Conservation (phyloP, 2,888 invertebrate genomes). For the Drosophila lutescens region DNA sequence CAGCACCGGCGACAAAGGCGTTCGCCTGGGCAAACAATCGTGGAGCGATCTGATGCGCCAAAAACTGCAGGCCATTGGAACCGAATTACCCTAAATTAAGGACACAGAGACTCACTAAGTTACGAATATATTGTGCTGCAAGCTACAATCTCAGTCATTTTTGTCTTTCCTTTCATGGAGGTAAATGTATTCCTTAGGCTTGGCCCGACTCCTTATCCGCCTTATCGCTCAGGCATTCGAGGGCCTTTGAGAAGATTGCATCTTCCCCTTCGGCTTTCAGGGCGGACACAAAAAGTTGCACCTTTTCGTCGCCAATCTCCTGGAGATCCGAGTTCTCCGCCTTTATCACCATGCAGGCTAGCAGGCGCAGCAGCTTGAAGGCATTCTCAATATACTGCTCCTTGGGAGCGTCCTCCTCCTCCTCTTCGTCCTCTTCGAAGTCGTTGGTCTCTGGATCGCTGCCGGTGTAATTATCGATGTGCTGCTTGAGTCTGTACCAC, state of each 20-base stretch:
- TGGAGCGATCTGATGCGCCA: slow-evolving; percentile 81
- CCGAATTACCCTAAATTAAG: not conserved
- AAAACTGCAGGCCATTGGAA: slow-evolving; percentile 13
- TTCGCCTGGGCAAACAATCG: slow-evolving; percentile 82
- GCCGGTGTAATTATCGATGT: slow-evolving; percentile 49
- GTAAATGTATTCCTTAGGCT: slow-evolving; percentile 41
- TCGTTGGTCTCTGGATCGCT: slow-evolving; percentile 52
- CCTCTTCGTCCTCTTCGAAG: slow-evolving; percentile 68
- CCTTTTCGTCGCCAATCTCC: slow-evolving; percentile 44
- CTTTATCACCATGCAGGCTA: slow-evolving; percentile 51
- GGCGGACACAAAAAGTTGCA: slow-evolving; percentile 48
- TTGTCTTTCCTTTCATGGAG: slow-evolving; percentile 48
- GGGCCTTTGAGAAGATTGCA: slow-evolving; percentile 55
- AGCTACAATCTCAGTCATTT: slow-evolving; percentile 70
- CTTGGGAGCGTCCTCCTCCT: slow-evolving; percentile 63
- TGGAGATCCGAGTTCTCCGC: slow-evolving; percentile 44
- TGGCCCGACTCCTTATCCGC: slow-evolving; percentile 58
- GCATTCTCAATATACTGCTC: slow-evolving; percentile 68
- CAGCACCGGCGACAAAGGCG: slow-evolving; percentile 67
- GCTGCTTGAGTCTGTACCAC: slow-evolving; percentile 71
- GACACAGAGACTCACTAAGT: slow-evolving; percentile 11
- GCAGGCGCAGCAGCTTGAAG: slow-evolving; percentile 59
- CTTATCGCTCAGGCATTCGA: slow-evolving; percentile 44
- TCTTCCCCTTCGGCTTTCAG: slow-evolving; percentile 52
- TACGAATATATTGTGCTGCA: slow-evolving; percentile 47